phyloP scores from a whole-genome alignment of 2,888 invertebrate species.

The Unio pictorum region DNA sequence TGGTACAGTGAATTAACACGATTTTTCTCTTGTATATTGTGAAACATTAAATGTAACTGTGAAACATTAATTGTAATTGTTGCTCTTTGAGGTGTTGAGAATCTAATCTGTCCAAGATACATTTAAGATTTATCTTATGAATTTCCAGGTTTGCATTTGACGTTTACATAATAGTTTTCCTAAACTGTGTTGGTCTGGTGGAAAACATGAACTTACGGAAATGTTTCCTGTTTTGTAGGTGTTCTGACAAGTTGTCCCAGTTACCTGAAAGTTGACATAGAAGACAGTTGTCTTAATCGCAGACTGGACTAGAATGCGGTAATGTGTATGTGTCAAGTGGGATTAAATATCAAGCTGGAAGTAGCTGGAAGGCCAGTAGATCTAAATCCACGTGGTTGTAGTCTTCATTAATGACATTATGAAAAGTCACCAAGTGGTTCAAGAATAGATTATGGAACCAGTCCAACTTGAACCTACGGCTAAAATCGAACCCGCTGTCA shows the following conservation, averaged over 20 bases:
- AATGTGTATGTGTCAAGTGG: conserved; percentile 59
- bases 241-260: conserved; percentile 60
- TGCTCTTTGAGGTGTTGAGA: too few relatives aligned
- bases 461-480: conserved; percentile 27
- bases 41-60: too few relatives aligned
- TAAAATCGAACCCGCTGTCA: conserved; percentile 6
- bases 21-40: too few relatives aligned
- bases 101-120: too few relatives aligned
- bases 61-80: too few relatives aligned
- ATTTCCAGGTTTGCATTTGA: too few relatives aligned
- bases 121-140: too few relatives aligned
- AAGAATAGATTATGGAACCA: conserved; percentile 52
- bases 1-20: too few relatives aligned
- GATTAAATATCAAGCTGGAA: conserved; percentile 37
- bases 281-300: conserved; percentile 45
- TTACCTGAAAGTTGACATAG: conserved; percentile 58
- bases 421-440: conserved; percentile 47
- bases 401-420: conserved; percentile 53
- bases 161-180: too few relatives aligned
- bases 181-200: too few relatives aligned
- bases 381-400: conserved; percentile 52
- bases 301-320: conserved; percentile 59
- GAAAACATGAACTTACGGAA: too few relatives aligned
- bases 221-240: conserved; percentile 35
- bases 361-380: conserved; percentile 36